Conservation (phyloP, 1,140 invertebrate genomes). For the Lucilia cuprina region DNA sequence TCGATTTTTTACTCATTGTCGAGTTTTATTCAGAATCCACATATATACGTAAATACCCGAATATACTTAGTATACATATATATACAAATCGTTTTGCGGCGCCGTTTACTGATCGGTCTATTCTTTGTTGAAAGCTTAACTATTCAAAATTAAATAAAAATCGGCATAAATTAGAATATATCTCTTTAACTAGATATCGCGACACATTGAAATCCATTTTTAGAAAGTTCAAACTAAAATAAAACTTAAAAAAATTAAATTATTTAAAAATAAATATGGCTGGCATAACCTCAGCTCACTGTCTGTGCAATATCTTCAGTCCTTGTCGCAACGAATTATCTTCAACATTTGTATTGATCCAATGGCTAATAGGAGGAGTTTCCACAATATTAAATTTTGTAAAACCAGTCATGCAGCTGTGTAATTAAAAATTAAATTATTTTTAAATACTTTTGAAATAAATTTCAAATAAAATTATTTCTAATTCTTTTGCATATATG, state of each 20-base stretch:
- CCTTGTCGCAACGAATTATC: constrained; percentile 57
- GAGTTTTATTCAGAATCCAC: no score
- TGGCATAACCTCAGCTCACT: constrained; percentile 30
- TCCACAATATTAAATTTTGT: constrained; percentile 50
- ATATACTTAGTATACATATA: no score
- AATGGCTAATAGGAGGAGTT: constrained; percentile 55
- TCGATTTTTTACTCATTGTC: no score
- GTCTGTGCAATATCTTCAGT: constrained; percentile 57
- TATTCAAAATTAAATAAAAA: no score
- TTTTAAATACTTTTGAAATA: constrained; percentile 50
- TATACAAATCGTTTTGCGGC: no score
- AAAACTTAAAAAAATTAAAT: not conserved
- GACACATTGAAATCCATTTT: no score
- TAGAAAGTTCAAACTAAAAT: not conserved
- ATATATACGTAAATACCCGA: no score
- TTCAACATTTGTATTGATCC: constrained; percentile 51
- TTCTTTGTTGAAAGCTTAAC: no score
- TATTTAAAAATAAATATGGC: not conserved
- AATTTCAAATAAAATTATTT: not conserved
- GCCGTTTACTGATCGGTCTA: no score
- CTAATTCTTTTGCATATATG: not conserved
- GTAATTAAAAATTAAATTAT: constrained; percentile 41
- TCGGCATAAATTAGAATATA: no score
- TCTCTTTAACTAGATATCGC: no score
- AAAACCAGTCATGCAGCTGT: not conserved